These are phyloP conservation scores for Pomacea maculata DNA, from an alignment of 1,140 invertebrate species.

Conservation along the genomic window DNA sequence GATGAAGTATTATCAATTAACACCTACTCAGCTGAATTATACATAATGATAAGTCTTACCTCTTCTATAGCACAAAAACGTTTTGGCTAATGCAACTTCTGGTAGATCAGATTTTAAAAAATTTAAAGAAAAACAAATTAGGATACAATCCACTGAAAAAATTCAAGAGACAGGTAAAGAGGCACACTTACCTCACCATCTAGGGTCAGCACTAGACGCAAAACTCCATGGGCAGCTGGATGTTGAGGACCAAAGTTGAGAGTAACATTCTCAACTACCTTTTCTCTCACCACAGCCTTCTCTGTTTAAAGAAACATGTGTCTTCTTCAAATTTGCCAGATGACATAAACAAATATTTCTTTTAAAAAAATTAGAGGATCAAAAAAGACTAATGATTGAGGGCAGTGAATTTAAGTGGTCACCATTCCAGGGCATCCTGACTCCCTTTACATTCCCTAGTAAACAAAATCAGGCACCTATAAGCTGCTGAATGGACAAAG, in stretches of 20 bases:
- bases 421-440: too few species aligned
- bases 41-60: too few species aligned
- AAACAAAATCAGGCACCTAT: too few species aligned
- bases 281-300: constrained; percentile 38
- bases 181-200: constrained; percentile 83
- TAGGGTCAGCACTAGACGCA: constrained; percentile 92
- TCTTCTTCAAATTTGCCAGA: not conserved
- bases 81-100: too few species aligned
- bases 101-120: too few species aligned
- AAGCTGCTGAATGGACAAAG: too few species aligned
- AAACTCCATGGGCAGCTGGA: constrained; percentile 97
- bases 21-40: not conserved
- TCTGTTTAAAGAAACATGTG: constrained; percentile 20
- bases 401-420: not conserved
- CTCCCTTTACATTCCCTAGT: too few species aligned
- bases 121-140: too few species aligned
- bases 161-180: too few species aligned
- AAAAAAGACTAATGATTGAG: not conserved
- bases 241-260: constrained; percentile 99
- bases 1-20: not conserved
- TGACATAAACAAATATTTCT: not conserved
- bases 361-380: not conserved
- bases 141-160: too few species aligned
- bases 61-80: too few species aligned
- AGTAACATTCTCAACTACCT: constrained; percentile 82